Evolutionary conservation across 2,797 vertebrate species (phyloP).

Genomic region (Danio aesculapii): DNA sequence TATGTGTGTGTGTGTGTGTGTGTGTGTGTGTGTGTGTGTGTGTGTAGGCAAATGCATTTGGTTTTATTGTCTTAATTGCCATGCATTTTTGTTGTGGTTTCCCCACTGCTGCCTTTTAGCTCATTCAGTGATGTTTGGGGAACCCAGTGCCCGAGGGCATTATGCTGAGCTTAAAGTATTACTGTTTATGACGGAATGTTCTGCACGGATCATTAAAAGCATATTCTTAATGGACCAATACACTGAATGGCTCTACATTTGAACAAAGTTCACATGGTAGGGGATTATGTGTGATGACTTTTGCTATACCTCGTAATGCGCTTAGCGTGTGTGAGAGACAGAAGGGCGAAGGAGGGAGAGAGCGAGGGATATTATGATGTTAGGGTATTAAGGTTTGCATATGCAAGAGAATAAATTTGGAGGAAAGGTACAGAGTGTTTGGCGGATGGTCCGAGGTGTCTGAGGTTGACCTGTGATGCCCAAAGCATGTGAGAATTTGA

Average conservation of each 20-base stretch:
- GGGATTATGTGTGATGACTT: conserved; percentile 43
- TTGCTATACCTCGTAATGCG: conserved; percentile 38
- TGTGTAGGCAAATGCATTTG: not conserved
- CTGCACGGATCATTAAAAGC: conserved; percentile 48
- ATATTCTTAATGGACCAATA: conserved; percentile 51
- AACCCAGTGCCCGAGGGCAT: conserved; percentile 20
- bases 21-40: too few relatives aligned
- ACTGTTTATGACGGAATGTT: conserved; percentile 40
- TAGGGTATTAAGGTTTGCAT: conserved; percentile 37
- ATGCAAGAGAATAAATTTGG: conserved; percentile 2
- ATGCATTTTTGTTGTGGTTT: conserved; percentile 20
- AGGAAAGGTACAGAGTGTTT: not conserved
- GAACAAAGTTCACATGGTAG: conserved; percentile 41
- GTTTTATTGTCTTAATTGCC: conserved; percentile 10
- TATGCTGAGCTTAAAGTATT: conserved; percentile 42
- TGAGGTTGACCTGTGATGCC: conserved; percentile 31
- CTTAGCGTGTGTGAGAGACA: conserved; percentile 30
- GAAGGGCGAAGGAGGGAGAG: not conserved
- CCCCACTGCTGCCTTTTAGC: conserved; percentile 12
- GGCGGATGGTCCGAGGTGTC: conserved; percentile 9
- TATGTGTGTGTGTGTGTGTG: not conserved
- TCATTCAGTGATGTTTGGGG: conserved; percentile 26
- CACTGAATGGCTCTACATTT: conserved; percentile 44
- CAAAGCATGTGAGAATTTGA: conserved; percentile 19
- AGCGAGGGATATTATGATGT: conserved; percentile 20